phyloP scores from a whole-genome alignment of 2,113 vertebrate species.

The Puntigrus tetrazona region DNA sequence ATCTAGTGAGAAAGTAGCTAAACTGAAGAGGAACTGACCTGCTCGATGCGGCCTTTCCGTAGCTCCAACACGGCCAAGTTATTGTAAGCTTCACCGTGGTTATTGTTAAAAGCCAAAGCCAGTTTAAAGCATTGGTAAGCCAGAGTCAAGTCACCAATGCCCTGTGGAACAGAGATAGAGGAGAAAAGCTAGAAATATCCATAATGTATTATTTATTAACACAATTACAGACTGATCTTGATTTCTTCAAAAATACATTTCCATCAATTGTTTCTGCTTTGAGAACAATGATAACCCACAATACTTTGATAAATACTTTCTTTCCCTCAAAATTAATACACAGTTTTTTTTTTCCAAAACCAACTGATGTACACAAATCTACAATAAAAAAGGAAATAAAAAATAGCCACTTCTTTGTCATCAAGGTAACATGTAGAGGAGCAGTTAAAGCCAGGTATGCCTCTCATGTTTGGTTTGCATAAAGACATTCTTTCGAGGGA shows the following conservation, averaged over 20 bases:
- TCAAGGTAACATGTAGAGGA: background rate
- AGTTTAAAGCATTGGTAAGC: conserved; percentile 94
- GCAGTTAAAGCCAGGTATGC: no score
- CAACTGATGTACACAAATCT: background rate
- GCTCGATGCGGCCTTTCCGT: conserved; percentile 85
- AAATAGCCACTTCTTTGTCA: no score
- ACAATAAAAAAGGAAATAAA: background rate
- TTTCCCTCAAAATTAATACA: background rate
- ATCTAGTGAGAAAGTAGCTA: no score
- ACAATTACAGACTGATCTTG: background rate
- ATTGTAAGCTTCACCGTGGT: conserved; percentile 93
- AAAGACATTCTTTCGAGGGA: background rate
- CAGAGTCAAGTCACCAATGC: conserved; percentile 86
- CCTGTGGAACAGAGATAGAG: conserved; percentile 72
- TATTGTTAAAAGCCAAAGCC: conserved; percentile 86
- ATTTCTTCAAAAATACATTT: background rate
- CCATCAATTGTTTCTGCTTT: background rate
- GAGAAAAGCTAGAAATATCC: background rate
- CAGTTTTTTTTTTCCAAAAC: background rate
- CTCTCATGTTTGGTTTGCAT: background rate
- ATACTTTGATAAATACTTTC: background rate
- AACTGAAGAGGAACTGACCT: conserved; percentile 78
- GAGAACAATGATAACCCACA: background rate
- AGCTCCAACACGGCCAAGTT: conserved; percentile 94
- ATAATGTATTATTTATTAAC: background rate